These are phyloP conservation scores for Champsocephalus esox DNA, from an alignment of 2,797 vertebrate genomes.

Conservation along the genomic window DNA sequence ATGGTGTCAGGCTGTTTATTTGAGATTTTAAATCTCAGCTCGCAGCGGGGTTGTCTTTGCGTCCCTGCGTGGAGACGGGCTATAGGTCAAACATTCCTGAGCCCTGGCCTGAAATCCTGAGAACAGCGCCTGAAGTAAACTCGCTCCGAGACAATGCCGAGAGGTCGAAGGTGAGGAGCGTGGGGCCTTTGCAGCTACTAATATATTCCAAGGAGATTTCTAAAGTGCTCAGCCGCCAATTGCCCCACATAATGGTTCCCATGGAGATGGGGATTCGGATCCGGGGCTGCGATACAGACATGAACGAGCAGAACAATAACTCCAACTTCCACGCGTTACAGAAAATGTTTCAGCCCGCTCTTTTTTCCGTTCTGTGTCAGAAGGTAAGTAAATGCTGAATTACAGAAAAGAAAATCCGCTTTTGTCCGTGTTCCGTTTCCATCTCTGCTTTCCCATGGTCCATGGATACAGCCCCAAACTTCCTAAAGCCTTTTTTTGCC, in stretches of 20 bases:
- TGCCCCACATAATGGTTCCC: conserved; percentile 81
- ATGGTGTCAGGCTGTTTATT: conserved; percentile 12
- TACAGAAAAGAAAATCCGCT: conserved; percentile 53
- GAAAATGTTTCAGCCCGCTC: conserved; percentile 58
- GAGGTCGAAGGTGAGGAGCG: conserved; percentile 71
- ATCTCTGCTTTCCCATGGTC: conserved; percentile 63
- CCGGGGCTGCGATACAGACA: conserved; percentile 70
- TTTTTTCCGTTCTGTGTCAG: conserved; percentile 53
- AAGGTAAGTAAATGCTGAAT: conserved; percentile 65
- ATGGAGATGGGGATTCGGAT: conserved; percentile 75
- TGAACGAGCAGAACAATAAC: conserved; percentile 74
- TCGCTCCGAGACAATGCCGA: conserved; percentile 58
- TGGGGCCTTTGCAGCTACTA: conserved; percentile 65
- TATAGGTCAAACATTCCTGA: conserved; percentile 64
- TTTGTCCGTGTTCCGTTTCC: conserved; percentile 54
- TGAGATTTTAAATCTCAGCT: conserved; percentile 9
- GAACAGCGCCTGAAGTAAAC: conserved; percentile 59
- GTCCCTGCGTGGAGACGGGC: conserved; percentile 10
- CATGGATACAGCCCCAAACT: conserved; percentile 46
- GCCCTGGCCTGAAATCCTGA: conserved; percentile 61
- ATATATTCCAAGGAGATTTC: conserved; percentile 80
- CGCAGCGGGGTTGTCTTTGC: conserved; percentile 40
- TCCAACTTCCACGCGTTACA: conserved; percentile 62
- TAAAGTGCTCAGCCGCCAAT: conserved; percentile 71
- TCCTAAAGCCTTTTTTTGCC: conserved; percentile 53